A percentile compares a stretch with the other conserved stretches of the same genome.
phyloP scores from a whole-genome alignment of 2,888 invertebrate species.

The Acanthosepion pharaonis region DNA sequence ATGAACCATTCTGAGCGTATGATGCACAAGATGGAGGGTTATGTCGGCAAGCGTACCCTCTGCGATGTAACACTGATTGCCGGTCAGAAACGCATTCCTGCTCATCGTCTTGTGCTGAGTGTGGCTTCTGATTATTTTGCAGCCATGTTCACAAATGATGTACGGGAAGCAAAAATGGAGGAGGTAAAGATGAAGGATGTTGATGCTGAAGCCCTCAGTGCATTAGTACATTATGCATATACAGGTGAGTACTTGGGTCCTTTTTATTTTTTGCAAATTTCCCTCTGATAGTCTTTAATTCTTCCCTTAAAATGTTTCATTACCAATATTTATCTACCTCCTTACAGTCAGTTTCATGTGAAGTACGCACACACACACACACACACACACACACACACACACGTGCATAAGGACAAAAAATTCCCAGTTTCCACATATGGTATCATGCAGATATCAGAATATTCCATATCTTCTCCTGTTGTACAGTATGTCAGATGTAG shows the following conservation, averaged over 20 bases:
- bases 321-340: too few species aligned
- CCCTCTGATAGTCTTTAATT: too few species aligned
- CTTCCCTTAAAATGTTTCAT: too few species aligned
- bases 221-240: slow-evolving; percentile 91
- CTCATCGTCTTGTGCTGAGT: slow-evolving; percentile 90
- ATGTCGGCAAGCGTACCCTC: slow-evolving; percentile 86
- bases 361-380: too few species aligned
- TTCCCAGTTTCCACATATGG: too few species aligned
- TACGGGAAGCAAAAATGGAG: slow-evolving; percentile 87
- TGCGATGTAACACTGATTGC: slow-evolving; percentile 91
- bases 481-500: too few species aligned
- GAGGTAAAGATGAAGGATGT: slow-evolving; percentile 90
- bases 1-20: slow-evolving; percentile 85
- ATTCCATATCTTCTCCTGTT: too few species aligned
- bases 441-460: too few species aligned
- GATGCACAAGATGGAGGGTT: slow-evolving; percentile 86
- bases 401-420: too few species aligned
- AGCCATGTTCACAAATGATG: slow-evolving; percentile 93
- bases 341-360: too few species aligned
- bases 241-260: slow-evolving; percentile 79
- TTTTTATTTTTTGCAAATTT: not conserved
- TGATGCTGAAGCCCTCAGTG: slow-evolving; percentile 88
- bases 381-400: too few species aligned
- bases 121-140: slow-evolving; percentile 95
- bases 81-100: slow-evolving; percentile 81